phyloP scores from a whole-genome alignment of 2,113 vertebrate genomes.

The Paracanthobrama guichenoti region DNA sequence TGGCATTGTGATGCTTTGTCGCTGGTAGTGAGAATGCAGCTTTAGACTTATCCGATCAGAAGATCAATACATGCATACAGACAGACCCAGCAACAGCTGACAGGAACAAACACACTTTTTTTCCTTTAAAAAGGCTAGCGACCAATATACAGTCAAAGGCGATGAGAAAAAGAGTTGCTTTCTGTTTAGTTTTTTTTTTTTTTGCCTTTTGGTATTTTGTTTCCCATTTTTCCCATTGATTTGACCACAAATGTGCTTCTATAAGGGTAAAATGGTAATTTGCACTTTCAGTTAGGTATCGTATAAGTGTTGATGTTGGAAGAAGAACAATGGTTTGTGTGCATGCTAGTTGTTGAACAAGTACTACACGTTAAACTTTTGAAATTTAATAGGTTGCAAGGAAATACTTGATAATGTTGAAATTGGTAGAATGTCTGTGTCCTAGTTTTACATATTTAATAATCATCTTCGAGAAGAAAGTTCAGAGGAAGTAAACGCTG shows the following conservation, averaged over 20 bases:
- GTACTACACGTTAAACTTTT: neutral
- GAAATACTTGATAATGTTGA: neutral
- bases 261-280: neutral
- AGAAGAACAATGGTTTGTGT: neutral
- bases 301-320: neutral
- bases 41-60: too few relatives aligned
- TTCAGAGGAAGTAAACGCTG: neutral
- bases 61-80: too few relatives aligned
- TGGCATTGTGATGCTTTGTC: too few relatives aligned
- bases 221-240: neutral
- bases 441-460: neutral
- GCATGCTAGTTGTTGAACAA: neutral
- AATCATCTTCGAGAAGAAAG: neutral
- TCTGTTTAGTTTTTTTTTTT: neutral
- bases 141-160: neutral
- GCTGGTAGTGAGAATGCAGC: too few relatives aligned
- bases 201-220: neutral
- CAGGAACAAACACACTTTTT: too few relatives aligned
- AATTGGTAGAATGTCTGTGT: neutral
- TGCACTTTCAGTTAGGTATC: neutral
- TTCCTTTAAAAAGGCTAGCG: neutral
- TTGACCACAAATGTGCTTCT: neutral
- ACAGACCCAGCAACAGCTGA: neutral
- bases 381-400: neutral
- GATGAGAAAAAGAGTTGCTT: too few relatives aligned